These are phyloP conservation scores for Synanthedon formicaeformis DNA, from an alignment of 2,888 invertebrate species.

Conservation along the genomic window DNA sequence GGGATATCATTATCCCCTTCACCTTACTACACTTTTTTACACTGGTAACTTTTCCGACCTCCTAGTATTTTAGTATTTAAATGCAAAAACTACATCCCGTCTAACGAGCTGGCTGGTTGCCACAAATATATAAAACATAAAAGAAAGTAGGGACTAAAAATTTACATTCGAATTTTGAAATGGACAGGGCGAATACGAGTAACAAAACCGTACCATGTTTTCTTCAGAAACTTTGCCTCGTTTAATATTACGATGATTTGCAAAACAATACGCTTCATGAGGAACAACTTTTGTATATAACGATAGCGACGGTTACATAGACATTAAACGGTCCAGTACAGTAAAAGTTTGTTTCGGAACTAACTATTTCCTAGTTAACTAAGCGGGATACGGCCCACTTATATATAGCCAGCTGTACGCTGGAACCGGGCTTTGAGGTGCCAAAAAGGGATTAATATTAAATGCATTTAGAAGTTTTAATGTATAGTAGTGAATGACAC, in stretches of 20 bases:
- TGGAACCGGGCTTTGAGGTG: conserved; percentile 16
- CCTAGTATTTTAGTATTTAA: too few species aligned
- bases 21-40: too few species aligned
- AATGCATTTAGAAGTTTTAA: conserved; percentile 9
- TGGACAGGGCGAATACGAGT: too few species aligned
- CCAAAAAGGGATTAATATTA: conserved; percentile 22
- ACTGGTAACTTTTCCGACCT: too few species aligned
- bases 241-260: conserved; percentile 12
- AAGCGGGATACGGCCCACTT: conserved; percentile 13
- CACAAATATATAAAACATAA: too few species aligned
- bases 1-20: too few species aligned
- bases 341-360: conserved; percentile 34
- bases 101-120: too few species aligned
- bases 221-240: not conserved
- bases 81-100: too few species aligned
- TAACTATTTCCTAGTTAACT: conserved; percentile 26
- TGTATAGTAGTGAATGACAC: conserved; percentile 2
- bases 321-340: conserved; percentile 15
- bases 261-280: conserved; percentile 15
- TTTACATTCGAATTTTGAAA: too few species aligned
- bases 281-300: conserved; percentile 10
- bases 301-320: not conserved
- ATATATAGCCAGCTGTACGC: not conserved
- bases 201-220: too few species aligned
- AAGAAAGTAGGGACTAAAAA: too few species aligned